Percentiles rank a stretch among this genome's conserved stretches.
These are phyloP conservation scores for Catocala sponsa DNA, from an alignment of 2,888 invertebrate species.

Conservation along the genomic window DNA sequence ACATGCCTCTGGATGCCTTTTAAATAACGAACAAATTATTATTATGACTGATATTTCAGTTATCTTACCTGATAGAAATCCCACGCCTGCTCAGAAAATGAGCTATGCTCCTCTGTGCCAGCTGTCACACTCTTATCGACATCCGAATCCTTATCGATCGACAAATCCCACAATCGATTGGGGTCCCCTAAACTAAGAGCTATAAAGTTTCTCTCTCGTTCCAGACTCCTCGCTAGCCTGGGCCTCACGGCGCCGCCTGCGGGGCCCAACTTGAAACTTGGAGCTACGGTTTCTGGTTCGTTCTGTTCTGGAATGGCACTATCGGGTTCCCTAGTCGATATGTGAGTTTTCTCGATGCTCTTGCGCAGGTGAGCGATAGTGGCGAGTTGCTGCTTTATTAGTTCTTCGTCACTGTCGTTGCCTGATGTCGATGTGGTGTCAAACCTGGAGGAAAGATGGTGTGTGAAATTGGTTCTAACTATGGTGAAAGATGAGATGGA, in stretches of 20 bases:
- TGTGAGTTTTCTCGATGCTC: slow-evolving; percentile 84
- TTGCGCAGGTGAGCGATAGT: slow-evolving; percentile 77
- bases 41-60: too few species aligned
- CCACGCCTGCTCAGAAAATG: slow-evolving; percentile 97
- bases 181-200: slow-evolving; percentile 80
- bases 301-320: slow-evolving; percentile 79
- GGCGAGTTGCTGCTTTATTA: slow-evolving; percentile 73
- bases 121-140: slow-evolving; percentile 89
- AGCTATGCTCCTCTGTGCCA: slow-evolving; percentile 92
- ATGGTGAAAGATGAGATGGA: too few species aligned
- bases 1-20: too few species aligned
- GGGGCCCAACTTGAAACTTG: slow-evolving; percentile 90
- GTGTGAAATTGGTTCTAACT: not conserved
- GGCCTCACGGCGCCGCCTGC: slow-evolving; percentile 81
- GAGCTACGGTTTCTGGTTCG: slow-evolving; percentile 80
- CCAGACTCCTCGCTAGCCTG: slow-evolving; percentile 73
- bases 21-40: too few species aligned
- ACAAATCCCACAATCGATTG: slow-evolving; percentile 78
- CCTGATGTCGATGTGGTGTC: slow-evolving; percentile 90
- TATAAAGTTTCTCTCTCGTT: slow-evolving; percentile 76
- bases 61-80: slow-evolving; percentile 95
- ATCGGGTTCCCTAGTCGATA: slow-evolving; percentile 71
- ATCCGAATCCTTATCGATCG: slow-evolving; percentile 83
- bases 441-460: slow-evolving; percentile 65
- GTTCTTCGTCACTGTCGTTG: slow-evolving; percentile 90